phyloP scores from a whole-genome alignment of 2,797 vertebrate genomes.

The Hephaestus fuliginosus region DNA sequence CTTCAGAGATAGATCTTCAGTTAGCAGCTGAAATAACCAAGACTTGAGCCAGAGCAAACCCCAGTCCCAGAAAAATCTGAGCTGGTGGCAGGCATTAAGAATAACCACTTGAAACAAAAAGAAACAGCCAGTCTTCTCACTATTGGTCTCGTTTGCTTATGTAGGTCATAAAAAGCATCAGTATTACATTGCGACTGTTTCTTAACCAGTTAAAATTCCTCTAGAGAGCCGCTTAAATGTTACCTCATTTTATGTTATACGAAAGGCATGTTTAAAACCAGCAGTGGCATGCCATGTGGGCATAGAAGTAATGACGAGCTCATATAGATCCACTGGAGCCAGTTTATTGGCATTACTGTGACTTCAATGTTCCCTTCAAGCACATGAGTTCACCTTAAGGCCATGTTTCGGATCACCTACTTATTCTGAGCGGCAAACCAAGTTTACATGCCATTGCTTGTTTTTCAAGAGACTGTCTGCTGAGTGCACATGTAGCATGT shows the following conservation, averaged over 20 bases:
- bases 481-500: not conserved
- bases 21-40: too few relatives aligned
- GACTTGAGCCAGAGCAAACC: too few relatives aligned
- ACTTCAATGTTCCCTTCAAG: conserved; percentile 13
- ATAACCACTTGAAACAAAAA: too few relatives aligned
- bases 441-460: conserved; percentile 1
- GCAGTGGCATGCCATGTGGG: conserved; percentile 47
- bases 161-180: too few relatives aligned
- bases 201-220: too few relatives aligned
- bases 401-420: conserved; percentile 10
- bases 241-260: conserved; percentile 10
- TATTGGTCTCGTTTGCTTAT: too few relatives aligned
- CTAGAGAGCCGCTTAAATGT: too few relatives aligned
- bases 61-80: too few relatives aligned
- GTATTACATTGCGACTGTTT: too few relatives aligned
- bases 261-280: conserved; percentile 29
- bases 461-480: not conserved
- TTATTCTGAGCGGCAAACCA: not conserved
- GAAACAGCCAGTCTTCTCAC: too few relatives aligned
- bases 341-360: conserved; percentile 25
- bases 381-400: conserved; percentile 21
- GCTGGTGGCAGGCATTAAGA: too few relatives aligned
- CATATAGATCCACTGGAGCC: conserved; percentile 6
- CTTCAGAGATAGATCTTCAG: too few relatives aligned
- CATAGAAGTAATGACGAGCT: conserved; percentile 34